Conservation (phyloP, 2,888 invertebrate species). For the Phyto melanocephala region DNA sequence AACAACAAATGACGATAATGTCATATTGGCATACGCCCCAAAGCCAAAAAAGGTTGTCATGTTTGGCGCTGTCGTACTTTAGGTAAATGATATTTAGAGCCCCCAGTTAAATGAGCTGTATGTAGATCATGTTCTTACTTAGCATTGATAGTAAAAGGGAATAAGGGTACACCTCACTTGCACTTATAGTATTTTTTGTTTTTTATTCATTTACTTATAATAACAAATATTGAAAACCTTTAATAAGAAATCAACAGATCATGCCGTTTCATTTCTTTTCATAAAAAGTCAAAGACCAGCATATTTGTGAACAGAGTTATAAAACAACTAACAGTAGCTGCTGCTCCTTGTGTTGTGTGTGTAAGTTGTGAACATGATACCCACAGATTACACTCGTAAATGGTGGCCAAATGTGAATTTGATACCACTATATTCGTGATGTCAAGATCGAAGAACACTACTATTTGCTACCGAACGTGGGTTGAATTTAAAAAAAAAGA, state of each 20-base stretch:
- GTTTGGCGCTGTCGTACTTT: constrained; percentile 56
- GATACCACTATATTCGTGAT: constrained; percentile 53
- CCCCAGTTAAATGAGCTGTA: constrained; percentile 42
- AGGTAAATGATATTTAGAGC: constrained; percentile 56
- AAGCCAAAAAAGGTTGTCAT: constrained; percentile 63
- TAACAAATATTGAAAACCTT: constrained; percentile 22
- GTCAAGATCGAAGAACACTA: constrained; percentile 39
- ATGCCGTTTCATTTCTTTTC: constrained; percentile 31
- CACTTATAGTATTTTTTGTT: constrained; percentile 5
- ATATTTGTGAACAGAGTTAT: constrained; percentile 34
- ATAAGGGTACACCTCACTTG: constrained; percentile 54
- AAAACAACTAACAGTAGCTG: constrained; percentile 39
- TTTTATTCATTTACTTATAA: too few species aligned
- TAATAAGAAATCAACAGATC: constrained; percentile 50
- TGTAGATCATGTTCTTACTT: constrained; percentile 25
- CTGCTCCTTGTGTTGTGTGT: constrained; percentile 42
- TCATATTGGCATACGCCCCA: constrained; percentile 63
- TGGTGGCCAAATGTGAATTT: constrained; percentile 59
- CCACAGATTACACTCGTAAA: constrained; percentile 54
- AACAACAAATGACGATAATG: constrained; percentile 58
- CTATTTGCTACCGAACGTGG: constrained; percentile 46
- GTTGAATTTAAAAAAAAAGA: constrained; percentile 38
- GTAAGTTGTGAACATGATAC: constrained; percentile 46
- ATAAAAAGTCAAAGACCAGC: constrained; percentile 62
- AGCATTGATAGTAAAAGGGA: constrained; percentile 22